Conservation (phyloP, 2,888 invertebrate species). For the Gasteruption jaculator region DNA sequence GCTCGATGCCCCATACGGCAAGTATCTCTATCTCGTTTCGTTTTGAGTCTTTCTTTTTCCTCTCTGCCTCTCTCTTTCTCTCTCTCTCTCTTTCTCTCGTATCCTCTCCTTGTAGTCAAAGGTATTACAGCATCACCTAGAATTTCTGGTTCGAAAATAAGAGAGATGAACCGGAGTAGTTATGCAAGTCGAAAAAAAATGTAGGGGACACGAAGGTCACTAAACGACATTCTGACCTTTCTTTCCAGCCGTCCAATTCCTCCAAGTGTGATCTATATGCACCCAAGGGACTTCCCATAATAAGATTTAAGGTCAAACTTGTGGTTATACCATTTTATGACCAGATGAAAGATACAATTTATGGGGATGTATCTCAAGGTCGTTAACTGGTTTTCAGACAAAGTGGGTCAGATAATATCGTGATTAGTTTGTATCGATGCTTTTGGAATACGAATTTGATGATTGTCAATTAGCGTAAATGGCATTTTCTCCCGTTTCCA, state of each 20-base stretch:
- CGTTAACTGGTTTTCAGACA: too few relatives aligned
- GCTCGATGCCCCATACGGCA: conserved; percentile 35
- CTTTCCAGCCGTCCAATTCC: conserved; percentile 2
- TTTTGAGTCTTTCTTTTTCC: conserved; percentile 14
- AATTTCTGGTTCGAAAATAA: conserved; percentile 34
- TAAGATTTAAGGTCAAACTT: too few relatives aligned
- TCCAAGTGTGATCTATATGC: conserved; percentile 3
- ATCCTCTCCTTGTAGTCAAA: conserved; percentile 28
- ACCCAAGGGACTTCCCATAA: too few relatives aligned
- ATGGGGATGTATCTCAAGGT: too few relatives aligned
- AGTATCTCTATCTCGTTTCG: conserved; percentile 29
- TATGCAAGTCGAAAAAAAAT: conserved; percentile 33
- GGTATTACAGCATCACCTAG: conserved; percentile 36
- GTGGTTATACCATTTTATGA: too few relatives aligned
- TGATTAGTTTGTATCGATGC: too few relatives aligned
- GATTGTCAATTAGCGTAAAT: too few relatives aligned
- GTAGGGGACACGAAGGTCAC: conserved; percentile 23
- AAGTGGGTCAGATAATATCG: too few relatives aligned
- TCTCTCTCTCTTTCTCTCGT: conserved; percentile 25
- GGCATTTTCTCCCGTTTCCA: too few relatives aligned
- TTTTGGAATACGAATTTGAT: too few relatives aligned
- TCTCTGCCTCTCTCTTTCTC: conserved; percentile 17
- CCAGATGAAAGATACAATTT: too few relatives aligned
- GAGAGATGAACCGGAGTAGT: conserved; percentile 30
- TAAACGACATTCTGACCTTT: background rate